A percentile compares a stretch with the other conserved stretches of the same genome.
Conservation (phyloP, 2,888 invertebrate species). For the Synanthedon andrenaeformis region DNA sequence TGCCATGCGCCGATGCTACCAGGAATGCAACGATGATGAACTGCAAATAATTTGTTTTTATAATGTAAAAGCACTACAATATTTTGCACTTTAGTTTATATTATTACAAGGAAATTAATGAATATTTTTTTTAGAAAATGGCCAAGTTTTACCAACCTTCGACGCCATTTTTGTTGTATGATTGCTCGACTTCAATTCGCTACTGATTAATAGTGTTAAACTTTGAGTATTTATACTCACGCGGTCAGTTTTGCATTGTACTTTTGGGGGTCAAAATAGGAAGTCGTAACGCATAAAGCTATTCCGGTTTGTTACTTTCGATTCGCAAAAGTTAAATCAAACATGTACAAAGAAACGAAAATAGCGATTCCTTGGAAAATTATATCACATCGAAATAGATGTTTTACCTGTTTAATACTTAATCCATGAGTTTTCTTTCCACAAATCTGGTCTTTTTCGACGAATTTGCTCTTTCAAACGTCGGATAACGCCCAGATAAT, state of each 20-base stretch:
- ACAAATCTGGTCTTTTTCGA: too few species aligned
- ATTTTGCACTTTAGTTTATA: neutral
- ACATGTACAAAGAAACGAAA: neutral
- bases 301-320: constrained; percentile 2
- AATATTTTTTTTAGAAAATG: too few species aligned
- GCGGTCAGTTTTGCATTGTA: constrained; percentile 24
- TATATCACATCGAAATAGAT: too few species aligned
- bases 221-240: constrained; percentile 42
- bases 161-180: constrained; percentile 32
- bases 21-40: constrained; percentile 10
- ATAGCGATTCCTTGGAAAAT: neutral
- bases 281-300: constrained; percentile 23
- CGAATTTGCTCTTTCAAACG: too few species aligned
- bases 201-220: constrained; percentile 28
- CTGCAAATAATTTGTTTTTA: constrained; percentile 20
- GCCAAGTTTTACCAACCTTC: constrained; percentile 24
- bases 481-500: too few species aligned
- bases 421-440: too few species aligned
- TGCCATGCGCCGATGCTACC: constrained; percentile 10
- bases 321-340: neutral
- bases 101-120: too few species aligned
- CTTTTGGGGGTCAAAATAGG: constrained; percentile 42
- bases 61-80: neutral
- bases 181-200: constrained; percentile 23
- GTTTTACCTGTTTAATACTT: too few species aligned